Percentiles rank a stretch among this genome's conserved stretches.
Conservation (phyloP, 2,113 vertebrate species). For the Capreolus pygargus region DNA sequence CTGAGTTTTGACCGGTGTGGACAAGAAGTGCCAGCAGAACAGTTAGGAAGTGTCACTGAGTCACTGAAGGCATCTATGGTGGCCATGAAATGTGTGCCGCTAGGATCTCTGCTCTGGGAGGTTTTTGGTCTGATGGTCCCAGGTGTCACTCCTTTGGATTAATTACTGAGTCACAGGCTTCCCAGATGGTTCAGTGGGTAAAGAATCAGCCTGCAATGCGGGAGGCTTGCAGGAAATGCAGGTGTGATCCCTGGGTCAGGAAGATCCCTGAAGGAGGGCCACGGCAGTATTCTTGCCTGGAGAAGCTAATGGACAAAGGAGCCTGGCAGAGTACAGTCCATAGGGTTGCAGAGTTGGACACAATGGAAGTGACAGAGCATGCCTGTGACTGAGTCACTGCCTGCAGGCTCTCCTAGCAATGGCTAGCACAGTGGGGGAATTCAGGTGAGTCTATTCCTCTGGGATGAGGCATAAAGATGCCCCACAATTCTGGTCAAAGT, state of each 20-base stretch:
- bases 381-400: neutral
- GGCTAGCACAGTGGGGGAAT: fast-evolving
- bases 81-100: neutral
- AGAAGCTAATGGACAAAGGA: neutral
- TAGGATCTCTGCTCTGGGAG: neutral
- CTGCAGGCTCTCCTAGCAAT: neutral
- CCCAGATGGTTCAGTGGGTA: neutral
- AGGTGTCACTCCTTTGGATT: neutral
- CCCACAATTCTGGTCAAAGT: neutral
- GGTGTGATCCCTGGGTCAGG: neutral
- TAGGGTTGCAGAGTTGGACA: neutral
- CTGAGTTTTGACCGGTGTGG: neutral
- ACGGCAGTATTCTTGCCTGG: neutral
- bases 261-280: neutral
- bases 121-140: neutral
- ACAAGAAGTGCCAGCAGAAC: neutral
- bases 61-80: neutral
- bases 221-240: neutral
- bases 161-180: neutral
- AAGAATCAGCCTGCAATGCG: neutral
- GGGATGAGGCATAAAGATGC: neutral
- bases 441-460: neutral
- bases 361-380: neutral
- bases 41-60: neutral
- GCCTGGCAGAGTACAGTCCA: neutral